Conservation (phyloP, 1,140 invertebrate species). For the Tetragonula clypearis region DNA sequence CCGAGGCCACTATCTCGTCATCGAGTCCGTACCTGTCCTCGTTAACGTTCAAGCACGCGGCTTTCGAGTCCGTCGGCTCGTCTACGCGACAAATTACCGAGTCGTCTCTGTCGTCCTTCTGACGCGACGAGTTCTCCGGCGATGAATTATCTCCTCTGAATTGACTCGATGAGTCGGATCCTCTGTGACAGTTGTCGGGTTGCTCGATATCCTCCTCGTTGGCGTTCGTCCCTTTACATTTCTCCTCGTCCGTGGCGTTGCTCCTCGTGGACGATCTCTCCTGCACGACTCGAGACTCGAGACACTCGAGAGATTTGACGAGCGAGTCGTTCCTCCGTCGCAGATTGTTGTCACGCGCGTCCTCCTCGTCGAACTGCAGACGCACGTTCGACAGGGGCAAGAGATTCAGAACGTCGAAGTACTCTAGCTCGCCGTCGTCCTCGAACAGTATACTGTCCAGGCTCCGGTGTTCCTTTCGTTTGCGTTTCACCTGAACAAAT, state of each 20-base stretch:
- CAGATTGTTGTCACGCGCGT: conserved; percentile 53
- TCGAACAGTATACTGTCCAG: conserved; percentile 79
- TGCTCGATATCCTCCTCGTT: conserved; percentile 30
- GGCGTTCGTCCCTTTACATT: conserved; percentile 57
- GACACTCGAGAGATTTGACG: conserved; percentile 37
- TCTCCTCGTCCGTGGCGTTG: conserved; percentile 70
- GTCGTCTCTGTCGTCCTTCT: not conserved
- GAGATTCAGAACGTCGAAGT: conserved; percentile 79
- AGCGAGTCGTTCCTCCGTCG: not conserved
- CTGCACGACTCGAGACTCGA: conserved; percentile 13
- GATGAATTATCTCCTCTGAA: not conserved
- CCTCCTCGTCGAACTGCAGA: conserved; percentile 71
- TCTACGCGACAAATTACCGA: not conserved
- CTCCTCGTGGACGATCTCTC: conserved; percentile 35
- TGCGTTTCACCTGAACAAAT: conserved; percentile 76
- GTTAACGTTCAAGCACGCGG: conserved; percentile 31
- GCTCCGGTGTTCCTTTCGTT: conserved; percentile 79
- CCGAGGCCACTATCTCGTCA: conserved; percentile 49
- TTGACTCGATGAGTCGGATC: not conserved
- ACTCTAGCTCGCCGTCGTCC: conserved; percentile 78
- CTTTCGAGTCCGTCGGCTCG: not conserved
- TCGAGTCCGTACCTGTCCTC: conserved; percentile 39
- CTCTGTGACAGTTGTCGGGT: not conserved
- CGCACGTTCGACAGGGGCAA: conserved; percentile 78
- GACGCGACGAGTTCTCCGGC: not conserved